These are phyloP conservation scores for Phalanger gymnotis DNA, from an alignment of 2,797 vertebrate genomes.

Conservation along the genomic window DNA sequence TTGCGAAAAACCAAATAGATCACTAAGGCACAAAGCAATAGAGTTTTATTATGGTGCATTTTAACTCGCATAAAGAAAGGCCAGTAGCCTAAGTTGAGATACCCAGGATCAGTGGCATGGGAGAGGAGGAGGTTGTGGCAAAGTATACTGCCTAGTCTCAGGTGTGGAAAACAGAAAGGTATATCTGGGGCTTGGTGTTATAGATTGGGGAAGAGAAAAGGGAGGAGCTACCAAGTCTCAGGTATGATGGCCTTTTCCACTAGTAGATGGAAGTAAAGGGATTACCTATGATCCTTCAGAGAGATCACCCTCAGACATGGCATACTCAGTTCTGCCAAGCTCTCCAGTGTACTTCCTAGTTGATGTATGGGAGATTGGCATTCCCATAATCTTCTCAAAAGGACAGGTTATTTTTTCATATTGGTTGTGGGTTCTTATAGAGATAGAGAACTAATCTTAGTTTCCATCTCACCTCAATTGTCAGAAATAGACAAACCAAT, in stretches of 20 bases:
- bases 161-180: not conserved
- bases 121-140: not conserved
- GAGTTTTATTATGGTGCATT: not conserved
- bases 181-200: not conserved
- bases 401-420: not conserved
- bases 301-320: not conserved
- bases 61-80: not conserved
- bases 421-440: not conserved
- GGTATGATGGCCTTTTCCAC: not conserved
- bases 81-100: not conserved
- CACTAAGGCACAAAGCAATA: not conserved
- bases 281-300: not conserved
- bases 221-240: not conserved
- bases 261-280: not conserved
- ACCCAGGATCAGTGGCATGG: not conserved
- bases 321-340: not conserved
- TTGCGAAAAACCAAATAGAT: not conserved
- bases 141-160: not conserved
- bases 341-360: not conserved
- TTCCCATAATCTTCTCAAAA: not conserved
- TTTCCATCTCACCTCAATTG: not conserved
- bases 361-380: not conserved
- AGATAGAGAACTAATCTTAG: not conserved
- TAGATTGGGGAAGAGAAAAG: not conserved
- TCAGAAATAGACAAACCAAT: not conserved